Conservation (phyloP, 2,888 invertebrate genomes). For the Cryptus viduatorius region DNA sequence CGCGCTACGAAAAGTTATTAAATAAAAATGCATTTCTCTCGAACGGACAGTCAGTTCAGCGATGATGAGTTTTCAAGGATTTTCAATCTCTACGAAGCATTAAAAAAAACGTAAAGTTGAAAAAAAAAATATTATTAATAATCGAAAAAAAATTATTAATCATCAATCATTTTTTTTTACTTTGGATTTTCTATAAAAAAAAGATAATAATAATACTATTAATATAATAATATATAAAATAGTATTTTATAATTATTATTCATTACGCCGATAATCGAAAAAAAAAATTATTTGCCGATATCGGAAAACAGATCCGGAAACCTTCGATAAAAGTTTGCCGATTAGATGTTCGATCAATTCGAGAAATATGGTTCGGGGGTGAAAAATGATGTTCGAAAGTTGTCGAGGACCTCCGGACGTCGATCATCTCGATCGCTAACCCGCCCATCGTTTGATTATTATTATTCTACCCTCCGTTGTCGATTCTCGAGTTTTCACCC, state of each 20-base stretch:
- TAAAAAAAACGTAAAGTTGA: no score
- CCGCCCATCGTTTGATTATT: conserved; percentile 65
- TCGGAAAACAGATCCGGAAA: background rate
- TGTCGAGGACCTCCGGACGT: conserved; percentile 46
- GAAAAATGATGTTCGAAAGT: conserved; percentile 56
- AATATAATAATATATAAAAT: no score
- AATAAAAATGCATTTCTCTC: background rate
- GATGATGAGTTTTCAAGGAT: no score
- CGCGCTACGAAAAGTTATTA: background rate
- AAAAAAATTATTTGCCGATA: background rate
- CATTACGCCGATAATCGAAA: no score
- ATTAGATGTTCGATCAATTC: conserved; percentile 27
- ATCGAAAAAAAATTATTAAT: no score
- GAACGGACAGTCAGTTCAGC: no score
- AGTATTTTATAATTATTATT: no score
- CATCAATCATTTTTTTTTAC: no score
- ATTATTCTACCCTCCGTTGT: conserved; percentile 54
- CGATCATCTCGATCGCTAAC: conserved; percentile 67
- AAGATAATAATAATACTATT: no score
- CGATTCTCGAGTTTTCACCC: conserved; percentile 66
- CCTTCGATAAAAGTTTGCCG: conserved; percentile 15
- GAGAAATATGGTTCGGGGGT: conserved; percentile 3
- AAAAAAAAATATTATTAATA: no score
- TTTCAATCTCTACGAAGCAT: no score
- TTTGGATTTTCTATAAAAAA: no score